Evolutionary conservation across 2,113 vertebrate species (phyloP).

Genomic region (Apodemus sylvaticus): DNA sequence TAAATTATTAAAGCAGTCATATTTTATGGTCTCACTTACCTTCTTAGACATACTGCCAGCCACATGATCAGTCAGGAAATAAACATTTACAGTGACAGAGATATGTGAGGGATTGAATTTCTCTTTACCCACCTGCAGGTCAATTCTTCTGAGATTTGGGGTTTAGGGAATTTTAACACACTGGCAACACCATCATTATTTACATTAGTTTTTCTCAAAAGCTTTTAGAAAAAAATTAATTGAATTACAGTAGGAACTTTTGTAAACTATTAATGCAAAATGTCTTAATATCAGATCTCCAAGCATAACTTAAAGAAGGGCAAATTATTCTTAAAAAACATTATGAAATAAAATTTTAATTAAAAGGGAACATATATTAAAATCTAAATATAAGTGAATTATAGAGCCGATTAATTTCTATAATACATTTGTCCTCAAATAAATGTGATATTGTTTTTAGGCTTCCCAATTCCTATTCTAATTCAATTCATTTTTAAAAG

Average conservation of each 20-base stretch:
- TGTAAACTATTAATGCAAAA: not conserved
- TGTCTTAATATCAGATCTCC: not conserved
- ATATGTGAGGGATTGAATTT: not conserved
- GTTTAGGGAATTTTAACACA: not conserved
- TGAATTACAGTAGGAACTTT: not conserved
- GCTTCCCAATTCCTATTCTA: not conserved
- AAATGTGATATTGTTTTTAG: not conserved
- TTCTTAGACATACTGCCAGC: not conserved
- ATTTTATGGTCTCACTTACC: not conserved
- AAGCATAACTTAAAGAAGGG: not conserved
- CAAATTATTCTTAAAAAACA: not conserved
- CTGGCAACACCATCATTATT: not conserved
- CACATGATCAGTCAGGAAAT: not conserved
- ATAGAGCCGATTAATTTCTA: not conserved
- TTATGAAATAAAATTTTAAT: not conserved
- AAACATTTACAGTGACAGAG: not conserved
- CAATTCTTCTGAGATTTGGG: not conserved
- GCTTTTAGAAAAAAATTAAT: not conserved
- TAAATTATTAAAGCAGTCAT: not conserved
- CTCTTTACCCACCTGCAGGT: not conserved
- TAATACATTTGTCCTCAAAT: not conserved
- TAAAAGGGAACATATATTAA: not conserved
- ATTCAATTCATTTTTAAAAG: not conserved
- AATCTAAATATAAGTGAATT: not conserved
- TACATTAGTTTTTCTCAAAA: not conserved